Base-by-base conservation (phyloP, 37 sponge, comb jelly and placozoan genomes). In the Agelas oroides region DNA sequence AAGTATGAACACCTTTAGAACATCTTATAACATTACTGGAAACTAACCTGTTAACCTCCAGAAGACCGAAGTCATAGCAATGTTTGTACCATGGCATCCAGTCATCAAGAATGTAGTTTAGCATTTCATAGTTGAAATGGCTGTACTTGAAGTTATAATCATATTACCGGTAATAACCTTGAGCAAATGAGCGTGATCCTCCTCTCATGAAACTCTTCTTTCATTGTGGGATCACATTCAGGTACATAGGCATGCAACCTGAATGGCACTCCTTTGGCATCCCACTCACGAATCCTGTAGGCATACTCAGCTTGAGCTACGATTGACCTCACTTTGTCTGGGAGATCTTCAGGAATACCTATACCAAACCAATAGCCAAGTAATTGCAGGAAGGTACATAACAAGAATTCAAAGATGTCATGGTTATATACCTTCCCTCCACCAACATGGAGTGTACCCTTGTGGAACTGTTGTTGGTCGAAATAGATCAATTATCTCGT, bases 51-150 rank as follows among this genome's bases (percentile, higher is more conserved):
- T 27, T 76, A 5, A 76, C 62, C 25, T 76, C 77, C 2, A 76
- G 30, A 20, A 67, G 65, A 24, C 53, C 17, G 46, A 73, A 73
- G 36, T 73, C 73, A 41, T 73, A 73, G 13, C 1, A 24, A 21
- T 36, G 2, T 5, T 2, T 2, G 60, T 81, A 28, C 60, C 59
- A 81, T 23, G 82, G 82, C 82, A 81, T 81, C 5, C 68, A 60
- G 37, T 55, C 59, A 39, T 65, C 68, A 37, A 79, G 24, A 1
- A 73, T 19, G 16, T 38, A 24, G 24, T 41, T 46, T 11, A 73
- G 46, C 19, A 81, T 23, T 5, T 41, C 25, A 2, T 57, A 18
- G 28, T 81, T 81, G 59, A 30, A 81, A 30, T 30, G n/a, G 20
- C 39, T 70, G 46, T 46, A 8, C 8, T 12, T 25, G 27, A 5